Percentiles rank a stretch among this genome's conserved stretches.
Evolutionary conservation across 2,888 invertebrate genomes (phyloP).

Genomic region (Acrobasis consociella): DNA sequence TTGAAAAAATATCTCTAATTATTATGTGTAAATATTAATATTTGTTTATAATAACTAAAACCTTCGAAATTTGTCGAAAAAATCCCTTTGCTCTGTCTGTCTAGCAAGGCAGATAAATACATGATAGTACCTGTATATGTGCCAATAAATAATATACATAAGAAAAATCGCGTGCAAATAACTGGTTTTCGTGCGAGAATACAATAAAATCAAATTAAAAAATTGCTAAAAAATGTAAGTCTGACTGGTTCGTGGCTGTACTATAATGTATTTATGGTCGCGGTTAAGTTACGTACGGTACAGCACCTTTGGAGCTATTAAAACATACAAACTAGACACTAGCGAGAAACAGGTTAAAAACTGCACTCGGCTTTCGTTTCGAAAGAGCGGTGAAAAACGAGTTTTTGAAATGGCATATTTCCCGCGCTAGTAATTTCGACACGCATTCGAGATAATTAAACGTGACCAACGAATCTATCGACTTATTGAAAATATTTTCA

Average conservation of each 20-base stretch:
- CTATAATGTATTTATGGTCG: not conserved
- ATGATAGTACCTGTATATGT: too few relatives aligned
- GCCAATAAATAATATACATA: too few relatives aligned
- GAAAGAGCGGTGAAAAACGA: constrained; percentile 51
- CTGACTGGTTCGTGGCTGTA: too few relatives aligned
- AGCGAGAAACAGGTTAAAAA: constrained; percentile 55
- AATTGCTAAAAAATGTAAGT: not conserved
- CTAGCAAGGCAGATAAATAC: too few relatives aligned
- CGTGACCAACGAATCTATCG: constrained; percentile 4
- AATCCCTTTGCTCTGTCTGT: too few relatives aligned
- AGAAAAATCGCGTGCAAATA: too few relatives aligned
- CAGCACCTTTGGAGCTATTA: not conserved
- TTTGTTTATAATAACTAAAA: too few relatives aligned
- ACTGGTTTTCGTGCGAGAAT: too few relatives aligned
- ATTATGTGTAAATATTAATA: too few relatives aligned
- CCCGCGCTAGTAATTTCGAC: constrained; percentile 32
- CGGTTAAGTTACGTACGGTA: not conserved
- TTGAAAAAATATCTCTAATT: too few relatives aligned
- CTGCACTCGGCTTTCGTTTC: constrained; percentile 69
- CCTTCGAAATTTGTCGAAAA: too few relatives aligned
- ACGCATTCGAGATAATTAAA: constrained; percentile 22
- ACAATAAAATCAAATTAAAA: too few relatives aligned
- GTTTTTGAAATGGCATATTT: constrained; percentile 37
- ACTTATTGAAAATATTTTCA: not conserved
- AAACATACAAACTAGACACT: constrained; percentile 34